Conservation (phyloP, 2,113 vertebrate genomes). For the Lasiurus borealis region DNA sequence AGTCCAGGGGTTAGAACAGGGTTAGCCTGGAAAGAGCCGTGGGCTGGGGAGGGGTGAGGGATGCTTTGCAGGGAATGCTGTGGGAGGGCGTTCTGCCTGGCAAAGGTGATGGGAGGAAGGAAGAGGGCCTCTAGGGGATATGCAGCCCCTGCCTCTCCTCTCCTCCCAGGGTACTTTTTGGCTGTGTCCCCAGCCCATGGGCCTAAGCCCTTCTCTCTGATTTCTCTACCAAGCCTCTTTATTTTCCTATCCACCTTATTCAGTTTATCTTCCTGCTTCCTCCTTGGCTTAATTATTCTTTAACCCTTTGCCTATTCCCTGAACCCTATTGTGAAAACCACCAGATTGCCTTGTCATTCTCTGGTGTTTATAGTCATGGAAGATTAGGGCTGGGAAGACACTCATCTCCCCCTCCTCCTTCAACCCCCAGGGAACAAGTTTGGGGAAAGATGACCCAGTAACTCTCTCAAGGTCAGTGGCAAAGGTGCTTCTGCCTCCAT, state of each 20-base stretch:
- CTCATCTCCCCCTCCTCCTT: background rate
- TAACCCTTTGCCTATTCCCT: constrained; percentile 24
- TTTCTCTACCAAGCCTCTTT: background rate
- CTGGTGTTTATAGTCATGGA: constrained; percentile 29
- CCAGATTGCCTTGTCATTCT: background rate
- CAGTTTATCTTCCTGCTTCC: constrained; percentile 17
- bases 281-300: constrained; percentile 10
- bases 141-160: background rate
- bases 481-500: background rate
- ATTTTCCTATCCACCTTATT: constrained; percentile 24
- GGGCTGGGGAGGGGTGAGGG: background rate
- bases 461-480: background rate
- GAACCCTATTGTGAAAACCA: constrained; percentile 23
- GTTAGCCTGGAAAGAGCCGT: background rate
- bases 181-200: background rate
- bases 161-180: background rate
- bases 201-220: background rate
- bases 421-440: background rate
- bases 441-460: background rate
- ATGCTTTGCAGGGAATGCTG: background rate
- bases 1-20: background rate
- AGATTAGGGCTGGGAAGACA: background rate
- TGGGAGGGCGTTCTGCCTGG: background rate
- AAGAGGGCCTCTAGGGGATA: background rate
- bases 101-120: background rate